Evolutionary conservation across 1,140 invertebrate species (phyloP).

Genomic region (Laupala kohalensis): DNA sequence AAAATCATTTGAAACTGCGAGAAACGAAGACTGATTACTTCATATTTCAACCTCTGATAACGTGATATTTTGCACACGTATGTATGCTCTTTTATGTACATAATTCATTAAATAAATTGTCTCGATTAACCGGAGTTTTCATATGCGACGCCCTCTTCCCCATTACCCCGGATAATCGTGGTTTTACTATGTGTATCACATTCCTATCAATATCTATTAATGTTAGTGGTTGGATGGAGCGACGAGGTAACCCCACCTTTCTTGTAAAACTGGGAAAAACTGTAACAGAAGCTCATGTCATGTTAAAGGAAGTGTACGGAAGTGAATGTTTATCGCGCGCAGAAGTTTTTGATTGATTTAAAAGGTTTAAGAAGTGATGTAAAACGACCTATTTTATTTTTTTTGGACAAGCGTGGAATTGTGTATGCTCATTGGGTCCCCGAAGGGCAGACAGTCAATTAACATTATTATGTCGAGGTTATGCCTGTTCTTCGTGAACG

Average conservation of each 20-base stretch:
- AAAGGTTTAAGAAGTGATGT: conserved; percentile 12
- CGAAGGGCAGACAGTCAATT: conserved; percentile 21
- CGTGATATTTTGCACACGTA: too few relatives aligned
- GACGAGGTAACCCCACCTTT: background rate
- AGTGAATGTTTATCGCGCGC: too few relatives aligned
- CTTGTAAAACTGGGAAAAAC: background rate
- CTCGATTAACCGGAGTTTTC: too few relatives aligned
- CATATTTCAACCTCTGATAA: too few relatives aligned
- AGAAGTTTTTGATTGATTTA: conserved; percentile 14
- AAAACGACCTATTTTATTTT: conserved; percentile 16
- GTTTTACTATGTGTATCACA: too few relatives aligned
- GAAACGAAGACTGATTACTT: too few relatives aligned
- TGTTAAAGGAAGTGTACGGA: conserved; percentile 5
- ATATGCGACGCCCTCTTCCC: too few relatives aligned
- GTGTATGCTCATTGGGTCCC: conserved; percentile 23
- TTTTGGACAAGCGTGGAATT: conserved; percentile 20
- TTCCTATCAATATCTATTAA: too few relatives aligned
- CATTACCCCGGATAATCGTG: too few relatives aligned
- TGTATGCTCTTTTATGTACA: too few relatives aligned
- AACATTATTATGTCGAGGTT: conserved; percentile 22
- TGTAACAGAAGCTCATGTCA: conserved; percentile 7
- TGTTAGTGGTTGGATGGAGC: conserved; percentile 5
- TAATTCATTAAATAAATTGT: too few relatives aligned
- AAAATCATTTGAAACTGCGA: too few relatives aligned
- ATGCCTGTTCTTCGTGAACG: conserved; percentile 16